These are phyloP conservation scores for Cosmorhoe ocellata DNA, from an alignment of 2,888 invertebrate genomes.

Conservation along the genomic window DNA sequence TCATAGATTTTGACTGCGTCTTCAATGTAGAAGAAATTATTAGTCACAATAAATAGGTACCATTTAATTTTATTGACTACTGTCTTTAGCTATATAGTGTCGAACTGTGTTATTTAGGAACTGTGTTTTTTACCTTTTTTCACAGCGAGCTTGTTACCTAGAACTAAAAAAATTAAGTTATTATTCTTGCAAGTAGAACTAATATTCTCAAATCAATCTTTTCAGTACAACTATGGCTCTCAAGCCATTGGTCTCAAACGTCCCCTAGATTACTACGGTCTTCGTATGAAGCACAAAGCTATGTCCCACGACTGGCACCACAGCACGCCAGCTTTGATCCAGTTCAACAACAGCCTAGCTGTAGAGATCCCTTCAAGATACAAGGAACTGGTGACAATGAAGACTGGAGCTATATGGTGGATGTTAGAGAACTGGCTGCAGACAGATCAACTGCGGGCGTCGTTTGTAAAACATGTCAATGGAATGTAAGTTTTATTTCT, in stretches of 20 bases:
- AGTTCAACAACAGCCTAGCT: conserved; percentile 60
- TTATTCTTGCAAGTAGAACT: no score
- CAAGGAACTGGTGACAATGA: conserved; percentile 64
- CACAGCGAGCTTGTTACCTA: no score
- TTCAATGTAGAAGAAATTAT: no score
- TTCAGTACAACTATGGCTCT: conserved; percentile 56
- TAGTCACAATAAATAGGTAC: no score
- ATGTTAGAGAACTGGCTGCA: conserved; percentile 76
- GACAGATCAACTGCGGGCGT: conserved; percentile 56
- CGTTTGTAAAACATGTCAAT: conserved; percentile 67
- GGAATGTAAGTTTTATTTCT: conserved; percentile 40
- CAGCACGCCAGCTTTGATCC: conserved; percentile 56
- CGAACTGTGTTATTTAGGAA: no score
- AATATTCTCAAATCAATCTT: no score
- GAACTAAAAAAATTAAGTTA: no score
- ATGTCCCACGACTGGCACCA: conserved; percentile 67
- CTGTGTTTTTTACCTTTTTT: no score
- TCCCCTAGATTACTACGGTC: conserved; percentile 54
- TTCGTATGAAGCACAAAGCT: conserved; percentile 63
- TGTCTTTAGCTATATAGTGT: no score
- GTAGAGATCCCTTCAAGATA: conserved; percentile 62
- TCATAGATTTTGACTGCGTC: no score
- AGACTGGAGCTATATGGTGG: conserved; percentile 72
- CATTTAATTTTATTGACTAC: no score
- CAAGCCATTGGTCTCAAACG: conserved; percentile 31